phyloP scores from a whole-genome alignment of 2,797 vertebrate species.

The Acanthornis magna region DNA sequence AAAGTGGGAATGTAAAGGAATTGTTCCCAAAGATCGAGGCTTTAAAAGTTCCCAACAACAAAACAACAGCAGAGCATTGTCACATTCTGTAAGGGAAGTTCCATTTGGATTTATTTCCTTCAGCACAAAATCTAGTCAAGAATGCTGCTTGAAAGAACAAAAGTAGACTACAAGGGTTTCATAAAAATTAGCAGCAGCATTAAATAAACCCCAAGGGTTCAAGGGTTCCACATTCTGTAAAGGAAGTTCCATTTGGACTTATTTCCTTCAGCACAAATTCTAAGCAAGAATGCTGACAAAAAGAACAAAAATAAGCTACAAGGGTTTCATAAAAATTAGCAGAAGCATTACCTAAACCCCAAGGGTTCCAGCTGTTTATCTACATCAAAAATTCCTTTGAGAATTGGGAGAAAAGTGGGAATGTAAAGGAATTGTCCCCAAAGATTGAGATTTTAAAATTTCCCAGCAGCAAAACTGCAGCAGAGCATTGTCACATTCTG shows the following conservation, averaged over 20 bases:
- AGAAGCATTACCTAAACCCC: not conserved
- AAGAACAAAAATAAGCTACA: not conserved
- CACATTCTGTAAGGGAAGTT: not conserved
- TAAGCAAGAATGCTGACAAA: not conserved
- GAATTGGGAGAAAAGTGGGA: too few relatives aligned
- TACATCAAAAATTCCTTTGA: not conserved
- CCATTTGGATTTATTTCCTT: not conserved
- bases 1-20: not conserved
- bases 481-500: too few relatives aligned
- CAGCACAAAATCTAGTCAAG: not conserved
- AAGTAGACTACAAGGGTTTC: not conserved
- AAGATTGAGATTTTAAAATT: too few relatives aligned
- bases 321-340: not conserved
- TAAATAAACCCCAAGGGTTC: not conserved
- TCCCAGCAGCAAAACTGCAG: too few relatives aligned
- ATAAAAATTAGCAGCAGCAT: not conserved
- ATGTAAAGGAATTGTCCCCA: too few relatives aligned
- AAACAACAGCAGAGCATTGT: not conserved
- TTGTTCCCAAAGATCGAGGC: conserved; percentile 16
- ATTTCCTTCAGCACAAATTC: not conserved
- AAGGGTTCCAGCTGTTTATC: not conserved
- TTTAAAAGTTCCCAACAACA: not conserved
- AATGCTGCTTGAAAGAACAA: not conserved
- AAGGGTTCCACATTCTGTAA: not conserved
- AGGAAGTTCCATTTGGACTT: not conserved